These are phyloP conservation scores for Galaxea fascicularis DNA, from an alignment of 92 coral and sea anemone genomes.

Conservation along the genomic window DNA sequence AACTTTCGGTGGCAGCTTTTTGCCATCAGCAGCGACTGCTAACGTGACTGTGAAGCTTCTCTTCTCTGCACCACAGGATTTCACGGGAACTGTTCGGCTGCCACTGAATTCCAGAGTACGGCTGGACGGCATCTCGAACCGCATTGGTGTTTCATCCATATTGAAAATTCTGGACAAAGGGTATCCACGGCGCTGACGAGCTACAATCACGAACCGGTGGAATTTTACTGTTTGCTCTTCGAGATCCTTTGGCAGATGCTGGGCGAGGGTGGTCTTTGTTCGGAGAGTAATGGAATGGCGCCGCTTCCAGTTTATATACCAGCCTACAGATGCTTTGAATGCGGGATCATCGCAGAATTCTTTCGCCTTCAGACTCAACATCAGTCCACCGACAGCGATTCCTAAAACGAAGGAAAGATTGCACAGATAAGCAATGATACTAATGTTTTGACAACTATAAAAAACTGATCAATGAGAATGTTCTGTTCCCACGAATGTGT, in stretches of 20 bases:
- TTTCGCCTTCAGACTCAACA: too few relatives aligned
- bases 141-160: too few relatives aligned
- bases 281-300: conserved; percentile 21
- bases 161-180: not conserved
- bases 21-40: too few relatives aligned
- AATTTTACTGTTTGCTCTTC: conserved; percentile 34
- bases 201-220: conserved; percentile 24
- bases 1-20: too few relatives aligned
- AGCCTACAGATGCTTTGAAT: too few relatives aligned
- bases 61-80: not conserved
- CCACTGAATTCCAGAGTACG: conserved; percentile 13
- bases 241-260: conserved; percentile 37
- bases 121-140: conserved; percentile 9
- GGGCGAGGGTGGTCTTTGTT: too few relatives aligned
- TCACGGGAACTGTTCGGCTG: too few relatives aligned
- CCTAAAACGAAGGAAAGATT: conserved; percentile 7
- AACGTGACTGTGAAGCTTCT: conserved; percentile 5
- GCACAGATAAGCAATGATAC: not conserved
- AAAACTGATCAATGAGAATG: not conserved
- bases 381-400: too few relatives aligned
- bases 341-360: too few relatives aligned
- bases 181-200: not conserved
- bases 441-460: not conserved
- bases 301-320: conserved; percentile 34
- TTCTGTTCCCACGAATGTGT: too few relatives aligned